Evolutionary conservation across 2,113 vertebrate species (phyloP).

Genomic region (Dryoscopus gambensis): DNA sequence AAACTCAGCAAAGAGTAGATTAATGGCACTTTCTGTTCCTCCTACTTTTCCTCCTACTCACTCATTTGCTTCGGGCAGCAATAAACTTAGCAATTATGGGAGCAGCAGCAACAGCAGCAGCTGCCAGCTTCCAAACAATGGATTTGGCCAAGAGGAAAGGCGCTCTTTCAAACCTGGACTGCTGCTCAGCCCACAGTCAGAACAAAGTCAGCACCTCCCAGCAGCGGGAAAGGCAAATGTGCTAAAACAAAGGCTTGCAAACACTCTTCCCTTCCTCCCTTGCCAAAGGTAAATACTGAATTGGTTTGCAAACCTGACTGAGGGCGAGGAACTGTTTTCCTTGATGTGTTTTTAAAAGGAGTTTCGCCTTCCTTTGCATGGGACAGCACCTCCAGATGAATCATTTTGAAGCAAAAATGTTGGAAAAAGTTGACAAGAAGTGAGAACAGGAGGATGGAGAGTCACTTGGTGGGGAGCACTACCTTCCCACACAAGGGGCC

Average conservation of each 20-base stretch:
- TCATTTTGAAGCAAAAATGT: neutral
- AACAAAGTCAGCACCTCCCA: neutral
- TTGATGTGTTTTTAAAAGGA: neutral
- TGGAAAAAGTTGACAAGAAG: neutral
- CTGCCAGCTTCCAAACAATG: neutral
- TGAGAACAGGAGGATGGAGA: neutral
- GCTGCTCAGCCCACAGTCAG: neutral
- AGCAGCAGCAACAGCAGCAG: neutral
- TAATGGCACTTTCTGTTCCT: conserved; percentile 44
- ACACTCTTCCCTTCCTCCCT: neutral
- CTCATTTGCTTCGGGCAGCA: conserved; percentile 30
- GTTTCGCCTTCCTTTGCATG: neutral
- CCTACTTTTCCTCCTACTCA: conserved; percentile 46
- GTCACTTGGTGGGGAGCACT: neutral
- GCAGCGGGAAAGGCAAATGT: neutral
- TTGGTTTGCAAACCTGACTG: neutral
- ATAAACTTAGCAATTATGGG: conserved; percentile 19
- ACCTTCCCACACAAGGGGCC: neutral
- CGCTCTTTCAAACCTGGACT: neutral
- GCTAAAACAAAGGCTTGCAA: neutral
- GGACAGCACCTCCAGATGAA: neutral
- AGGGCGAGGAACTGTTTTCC: neutral
- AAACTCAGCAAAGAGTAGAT: conserved; percentile 28
- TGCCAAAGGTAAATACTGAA: neutral
- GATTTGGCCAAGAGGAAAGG: neutral